Evolutionary conservation across 2,888 invertebrate genomes (phyloP).

Genomic region (Eupeodes latifasciatus): DNA sequence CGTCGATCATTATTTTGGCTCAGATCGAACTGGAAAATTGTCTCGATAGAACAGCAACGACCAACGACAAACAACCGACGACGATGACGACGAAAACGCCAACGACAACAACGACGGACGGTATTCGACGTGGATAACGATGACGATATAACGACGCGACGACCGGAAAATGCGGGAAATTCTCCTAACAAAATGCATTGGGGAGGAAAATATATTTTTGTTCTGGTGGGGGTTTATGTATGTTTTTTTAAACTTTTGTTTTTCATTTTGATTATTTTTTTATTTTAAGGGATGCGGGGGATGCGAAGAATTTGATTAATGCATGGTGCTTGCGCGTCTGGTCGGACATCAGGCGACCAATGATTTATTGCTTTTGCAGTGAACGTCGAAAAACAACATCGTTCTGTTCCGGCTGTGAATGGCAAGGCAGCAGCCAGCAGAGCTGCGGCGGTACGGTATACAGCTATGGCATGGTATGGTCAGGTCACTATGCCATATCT

Average conservation of each 20-base stretch:
- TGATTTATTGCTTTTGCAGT: constrained; percentile 69
- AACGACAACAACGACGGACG: too few species aligned
- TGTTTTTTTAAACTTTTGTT: not conserved
- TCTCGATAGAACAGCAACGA: constrained; percentile 19
- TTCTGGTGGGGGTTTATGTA: constrained; percentile 7
- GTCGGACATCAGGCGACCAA: constrained; percentile 75
- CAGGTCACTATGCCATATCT: constrained; percentile 8
- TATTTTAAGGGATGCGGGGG: not conserved
- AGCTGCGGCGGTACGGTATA: not conserved
- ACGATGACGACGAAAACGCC: not conserved
- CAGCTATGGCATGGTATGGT: not conserved
- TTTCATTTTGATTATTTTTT: not conserved
- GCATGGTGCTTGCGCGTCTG: constrained; percentile 74
- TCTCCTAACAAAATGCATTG: constrained; percentile 35
- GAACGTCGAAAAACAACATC: constrained; percentile 71
- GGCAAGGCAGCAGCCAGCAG: not conserved
- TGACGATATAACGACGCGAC: not conserved
- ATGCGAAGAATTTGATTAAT: constrained; percentile 68
- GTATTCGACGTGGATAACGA: too few species aligned
- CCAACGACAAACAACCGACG: not conserved
- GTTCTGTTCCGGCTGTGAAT: constrained; percentile 55
- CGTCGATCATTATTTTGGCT: constrained; percentile 72
- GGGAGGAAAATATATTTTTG: constrained; percentile 47
- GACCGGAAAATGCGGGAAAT: constrained; percentile 32
- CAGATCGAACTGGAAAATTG: constrained; percentile 63